A percentile compares a stretch with the other conserved stretches of the same genome.
Evolutionary conservation across 2,888 invertebrate genomes (phyloP).

Genomic region (Tenodera sinensis): DNA sequence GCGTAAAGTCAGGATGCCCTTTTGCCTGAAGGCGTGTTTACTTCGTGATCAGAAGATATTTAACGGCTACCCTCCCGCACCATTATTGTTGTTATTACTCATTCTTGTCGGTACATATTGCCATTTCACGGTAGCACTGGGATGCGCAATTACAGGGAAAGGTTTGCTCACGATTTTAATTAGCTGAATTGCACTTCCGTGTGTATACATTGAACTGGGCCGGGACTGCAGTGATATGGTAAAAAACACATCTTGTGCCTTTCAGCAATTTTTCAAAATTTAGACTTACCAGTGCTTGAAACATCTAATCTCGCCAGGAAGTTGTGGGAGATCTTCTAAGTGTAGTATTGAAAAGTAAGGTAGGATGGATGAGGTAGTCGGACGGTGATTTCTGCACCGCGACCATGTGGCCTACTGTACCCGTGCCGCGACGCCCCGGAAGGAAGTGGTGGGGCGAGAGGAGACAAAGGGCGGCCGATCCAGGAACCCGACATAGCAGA

Average conservation of each 20-base stretch:
- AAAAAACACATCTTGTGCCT: not conserved
- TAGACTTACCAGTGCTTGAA: not conserved
- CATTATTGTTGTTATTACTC: not conserved
- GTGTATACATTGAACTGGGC: not conserved
- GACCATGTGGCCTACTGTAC: no score
- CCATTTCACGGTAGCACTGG: not conserved
- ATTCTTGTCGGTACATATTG: not conserved
- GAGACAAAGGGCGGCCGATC: no score
- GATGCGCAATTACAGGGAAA: not conserved
- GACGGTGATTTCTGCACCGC: no score
- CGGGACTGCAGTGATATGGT: not conserved
- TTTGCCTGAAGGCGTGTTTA: not conserved
- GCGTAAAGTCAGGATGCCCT: not conserved
- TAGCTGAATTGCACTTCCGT: not conserved
- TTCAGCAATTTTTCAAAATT: not conserved
- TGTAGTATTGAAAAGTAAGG: not conserved
- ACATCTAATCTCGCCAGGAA: not conserved
- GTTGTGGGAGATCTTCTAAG: not conserved
- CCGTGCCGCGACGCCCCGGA: no score
- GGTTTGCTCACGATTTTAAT: not conserved
- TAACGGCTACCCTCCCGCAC: not conserved
- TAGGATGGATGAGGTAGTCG: no score
- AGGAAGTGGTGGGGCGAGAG: no score
- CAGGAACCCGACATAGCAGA: no score
- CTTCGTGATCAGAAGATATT: not conserved